Conservation (phyloP, 1,140 invertebrate genomes). For the Neodiprion lecontei region DNA sequence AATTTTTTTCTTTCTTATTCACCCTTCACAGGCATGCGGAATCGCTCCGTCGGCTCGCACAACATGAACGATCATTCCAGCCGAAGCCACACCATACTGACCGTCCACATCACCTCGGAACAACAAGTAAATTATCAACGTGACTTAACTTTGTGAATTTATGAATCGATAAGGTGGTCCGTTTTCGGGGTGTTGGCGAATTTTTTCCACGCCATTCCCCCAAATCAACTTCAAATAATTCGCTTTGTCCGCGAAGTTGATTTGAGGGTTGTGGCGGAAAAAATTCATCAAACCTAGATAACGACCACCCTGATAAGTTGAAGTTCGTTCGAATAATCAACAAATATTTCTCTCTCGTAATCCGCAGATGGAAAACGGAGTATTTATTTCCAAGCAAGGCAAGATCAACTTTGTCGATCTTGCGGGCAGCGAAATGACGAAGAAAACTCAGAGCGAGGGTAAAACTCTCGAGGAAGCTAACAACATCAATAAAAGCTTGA, state of each 20-base stretch:
- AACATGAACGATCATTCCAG: constrained; percentile 97
- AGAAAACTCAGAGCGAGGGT: constrained; percentile 90
- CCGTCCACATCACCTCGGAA: constrained; percentile 84
- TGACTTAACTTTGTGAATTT: too few species aligned
- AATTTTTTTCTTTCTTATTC: not conserved
- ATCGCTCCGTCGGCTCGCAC: constrained; percentile 85
- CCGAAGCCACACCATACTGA: constrained; percentile 93
- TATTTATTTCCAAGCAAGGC: constrained; percentile 87
- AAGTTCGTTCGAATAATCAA: too few species aligned
- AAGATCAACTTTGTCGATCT: constrained; percentile 95
- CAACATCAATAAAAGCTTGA: constrained; percentile 95
- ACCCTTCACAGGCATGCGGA: constrained; percentile 73
- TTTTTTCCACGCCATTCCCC: too few species aligned
- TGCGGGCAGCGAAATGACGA: constrained; percentile 93
- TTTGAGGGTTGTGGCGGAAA: too few species aligned
- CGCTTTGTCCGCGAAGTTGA: too few species aligned
- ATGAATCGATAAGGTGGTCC: too few species aligned
- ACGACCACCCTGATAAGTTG: too few species aligned
- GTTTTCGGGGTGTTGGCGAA: too few species aligned
- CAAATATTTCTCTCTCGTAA: too few species aligned
- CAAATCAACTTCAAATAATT: too few species aligned
- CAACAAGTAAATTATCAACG: constrained; percentile 65
- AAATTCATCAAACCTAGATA: too few species aligned
- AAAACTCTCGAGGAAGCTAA: constrained; percentile 93
- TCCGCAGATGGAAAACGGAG: constrained; percentile 72